Evolutionary conservation across 2,113 vertebrate species (phyloP), one percentile per base, ranked within the genome.

Genomic region (Vidua macroura): DNA sequence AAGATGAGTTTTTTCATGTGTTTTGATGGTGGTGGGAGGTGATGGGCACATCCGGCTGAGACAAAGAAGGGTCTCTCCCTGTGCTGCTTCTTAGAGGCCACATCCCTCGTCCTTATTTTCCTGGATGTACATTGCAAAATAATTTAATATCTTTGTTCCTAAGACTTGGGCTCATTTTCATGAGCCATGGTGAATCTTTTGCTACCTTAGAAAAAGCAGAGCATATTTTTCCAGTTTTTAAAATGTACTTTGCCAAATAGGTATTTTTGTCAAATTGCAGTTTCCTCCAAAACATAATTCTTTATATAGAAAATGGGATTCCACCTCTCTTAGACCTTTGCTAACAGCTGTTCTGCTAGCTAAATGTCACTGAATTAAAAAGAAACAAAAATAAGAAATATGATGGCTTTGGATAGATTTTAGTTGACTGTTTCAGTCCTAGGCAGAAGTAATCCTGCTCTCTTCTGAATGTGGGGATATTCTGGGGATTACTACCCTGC

Each of bases 301-400:
- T 95, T 95, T 89, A 93, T 94, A 81, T 95, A 95, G 96, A 86
- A 93, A 95, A 91, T 94, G 92, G 95, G 83, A 96, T 97, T 96
- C 76, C 90, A 88, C 70, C 92, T 97, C 95, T 93, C 81, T 53
- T 66, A 97, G 95, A 96, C 97, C 96, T 98, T 97, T 95, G 44
- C 94, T 97, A 96, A 96, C 95, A 97, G 93, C 95, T 96, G 93
- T 97, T 97, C 95, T 95, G 83, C 95, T 96, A 88, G 62, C 95
- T 97, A 97, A 98, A 97, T 97, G 95, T 97, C 97, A 98, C 93
- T 80, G 93, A 85, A 95, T 97, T 96, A 85, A 91, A 89, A 91
- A 93, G 95, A 94, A 91, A 74, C 66, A 88, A 93, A 96, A 92
- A 74, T 93, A 96, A 96, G 96, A 78, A 78, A 44, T 77, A 66